Conservation (phyloP, 2,113 vertebrate genomes). For the Promerops cafer region DNA sequence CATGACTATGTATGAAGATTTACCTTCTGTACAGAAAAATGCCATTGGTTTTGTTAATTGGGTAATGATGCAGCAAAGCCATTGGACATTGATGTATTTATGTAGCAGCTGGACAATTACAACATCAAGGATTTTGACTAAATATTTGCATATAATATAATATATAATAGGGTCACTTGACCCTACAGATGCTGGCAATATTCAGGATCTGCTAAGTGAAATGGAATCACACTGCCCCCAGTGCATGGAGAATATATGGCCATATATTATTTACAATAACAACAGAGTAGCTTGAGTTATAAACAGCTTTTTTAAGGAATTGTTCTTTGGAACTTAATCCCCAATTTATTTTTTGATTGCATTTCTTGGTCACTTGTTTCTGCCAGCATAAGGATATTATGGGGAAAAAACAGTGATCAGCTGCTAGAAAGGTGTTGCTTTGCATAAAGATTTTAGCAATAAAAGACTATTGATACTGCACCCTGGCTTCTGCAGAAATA, state of each 20-base stretch:
- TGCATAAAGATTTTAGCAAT: background rate
- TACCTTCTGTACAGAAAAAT: background rate
- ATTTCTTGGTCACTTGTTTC: background rate
- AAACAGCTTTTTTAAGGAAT: background rate
- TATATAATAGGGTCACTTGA: background rate
- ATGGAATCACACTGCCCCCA: background rate
- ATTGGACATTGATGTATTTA: background rate
- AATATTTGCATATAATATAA: too few species aligned
- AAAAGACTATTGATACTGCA: background rate
- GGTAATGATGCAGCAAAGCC: background rate
- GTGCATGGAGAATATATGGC: background rate
- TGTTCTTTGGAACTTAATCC: background rate
- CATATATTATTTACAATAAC: background rate
- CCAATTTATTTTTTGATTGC: background rate
- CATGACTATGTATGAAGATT: background rate
- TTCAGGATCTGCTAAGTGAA: background rate
- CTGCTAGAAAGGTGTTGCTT: background rate
- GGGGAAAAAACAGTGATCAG: background rate
- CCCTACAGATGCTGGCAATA: background rate
- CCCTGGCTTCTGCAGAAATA: background rate
- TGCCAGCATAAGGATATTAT: background rate
- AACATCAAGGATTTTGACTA: background rate
- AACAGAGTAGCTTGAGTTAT: background rate
- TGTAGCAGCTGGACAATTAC: background rate
- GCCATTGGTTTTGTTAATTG: background rate